A percentile compares a stretch with the other conserved stretches of the same genome.
Evolutionary conservation across 2,888 invertebrate genomes (phyloP).

Genomic region (Chamaedrilus cognettii): DNA sequence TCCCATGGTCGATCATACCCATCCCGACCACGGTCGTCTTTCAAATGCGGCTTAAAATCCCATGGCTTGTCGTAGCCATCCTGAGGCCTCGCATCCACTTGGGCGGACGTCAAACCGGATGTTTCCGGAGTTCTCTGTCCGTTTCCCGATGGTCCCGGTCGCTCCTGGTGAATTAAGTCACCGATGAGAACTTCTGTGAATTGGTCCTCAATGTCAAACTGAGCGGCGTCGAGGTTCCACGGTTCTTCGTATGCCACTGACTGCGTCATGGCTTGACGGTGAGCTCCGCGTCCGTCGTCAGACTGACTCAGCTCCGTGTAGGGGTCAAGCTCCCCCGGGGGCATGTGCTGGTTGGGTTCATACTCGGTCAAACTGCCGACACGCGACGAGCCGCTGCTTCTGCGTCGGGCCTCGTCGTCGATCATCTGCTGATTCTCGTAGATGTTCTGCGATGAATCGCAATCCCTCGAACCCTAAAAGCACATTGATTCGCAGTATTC

Average conservation of each 20-base stretch:
- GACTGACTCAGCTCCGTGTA: neutral
- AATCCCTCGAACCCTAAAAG: too few relatives aligned
- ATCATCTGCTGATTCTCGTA: neutral
- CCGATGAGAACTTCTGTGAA: constrained; percentile 9
- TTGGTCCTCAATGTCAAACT: constrained; percentile 10
- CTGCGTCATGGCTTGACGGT: constrained; percentile 28
- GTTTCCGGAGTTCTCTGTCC: constrained; percentile 10
- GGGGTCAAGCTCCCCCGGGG: neutral
- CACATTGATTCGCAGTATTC: too few relatives aligned
- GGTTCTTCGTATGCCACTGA: constrained; percentile 33
- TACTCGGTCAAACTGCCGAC: neutral
- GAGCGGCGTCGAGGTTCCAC: constrained; percentile 30
- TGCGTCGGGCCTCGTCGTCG: neutral
- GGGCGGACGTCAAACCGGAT: neutral
- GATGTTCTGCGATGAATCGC: too few relatives aligned
- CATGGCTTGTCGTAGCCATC: constrained; percentile 41
- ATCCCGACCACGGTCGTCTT: constrained; percentile 33
- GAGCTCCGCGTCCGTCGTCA: constrained; percentile 28
- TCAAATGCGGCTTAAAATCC: constrained; percentile 39
- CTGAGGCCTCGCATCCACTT: constrained; percentile 22
- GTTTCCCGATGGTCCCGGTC: constrained; percentile 20
- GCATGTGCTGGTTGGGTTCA: neutral
- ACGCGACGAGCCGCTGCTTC: neutral
- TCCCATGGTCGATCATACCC: constrained; percentile 40
- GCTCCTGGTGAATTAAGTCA: constrained; percentile 6